These are phyloP conservation scores for Contarinia nasturtii DNA, from an alignment of 1,140 invertebrate species.

Conservation along the genomic window DNA sequence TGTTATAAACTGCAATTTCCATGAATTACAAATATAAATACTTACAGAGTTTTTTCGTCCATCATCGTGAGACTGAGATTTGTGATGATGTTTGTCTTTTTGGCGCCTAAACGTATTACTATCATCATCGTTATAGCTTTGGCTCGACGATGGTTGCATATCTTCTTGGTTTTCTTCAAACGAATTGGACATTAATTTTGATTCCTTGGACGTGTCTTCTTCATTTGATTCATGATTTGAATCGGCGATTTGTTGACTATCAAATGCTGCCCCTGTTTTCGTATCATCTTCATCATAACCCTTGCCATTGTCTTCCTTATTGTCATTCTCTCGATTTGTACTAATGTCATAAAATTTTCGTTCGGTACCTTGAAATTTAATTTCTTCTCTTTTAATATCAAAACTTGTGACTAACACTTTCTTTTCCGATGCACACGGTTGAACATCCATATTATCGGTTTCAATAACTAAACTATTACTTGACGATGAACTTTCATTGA, in stretches of 20 bases:
- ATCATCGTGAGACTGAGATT: too few relatives aligned
- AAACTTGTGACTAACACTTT: slow-evolving; percentile 10
- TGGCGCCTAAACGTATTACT: too few relatives aligned
- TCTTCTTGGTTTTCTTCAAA: too few relatives aligned
- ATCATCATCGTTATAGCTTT: too few relatives aligned
- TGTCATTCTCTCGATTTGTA: neutral
- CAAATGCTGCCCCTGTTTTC: neutral
- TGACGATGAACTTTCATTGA: slow-evolving; percentile 15
- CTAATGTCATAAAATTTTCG: slow-evolving; percentile 2
- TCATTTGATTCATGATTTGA: neutral
- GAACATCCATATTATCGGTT: slow-evolving; percentile 5
- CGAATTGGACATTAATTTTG: too few relatives aligned
- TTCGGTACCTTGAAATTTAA: slow-evolving; percentile 22
- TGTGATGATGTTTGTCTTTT: too few relatives aligned
- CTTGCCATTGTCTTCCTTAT: neutral
- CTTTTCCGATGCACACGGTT: neutral
- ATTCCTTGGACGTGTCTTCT: neutral
- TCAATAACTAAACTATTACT: neutral
- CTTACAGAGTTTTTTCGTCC: too few relatives aligned
- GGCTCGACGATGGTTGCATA: too few relatives aligned
- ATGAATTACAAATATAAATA: too few relatives aligned
- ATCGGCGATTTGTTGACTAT: too few relatives aligned
- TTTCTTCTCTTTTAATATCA: slow-evolving; percentile 22
- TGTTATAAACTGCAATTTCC: too few relatives aligned
- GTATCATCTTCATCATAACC: neutral